A percentile compares a stretch with the other conserved stretches of the same genome.
Conservation (phyloP, 1,140 invertebrate genomes). For the Drosophila repleta region DNA sequence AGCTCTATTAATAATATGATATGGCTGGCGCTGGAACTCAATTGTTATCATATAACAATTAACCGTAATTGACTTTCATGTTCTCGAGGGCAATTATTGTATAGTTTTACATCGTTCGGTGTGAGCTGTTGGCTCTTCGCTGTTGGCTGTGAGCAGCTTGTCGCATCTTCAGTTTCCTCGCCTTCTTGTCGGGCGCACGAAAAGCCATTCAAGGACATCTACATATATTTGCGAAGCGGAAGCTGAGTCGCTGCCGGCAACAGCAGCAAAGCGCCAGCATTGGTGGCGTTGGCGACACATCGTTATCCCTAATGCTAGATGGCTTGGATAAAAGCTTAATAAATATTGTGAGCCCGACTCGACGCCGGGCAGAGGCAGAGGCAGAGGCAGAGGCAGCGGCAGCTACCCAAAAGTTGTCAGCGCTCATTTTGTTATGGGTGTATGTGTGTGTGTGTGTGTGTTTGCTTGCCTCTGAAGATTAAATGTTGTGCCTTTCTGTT, state of each 20-base stretch:
- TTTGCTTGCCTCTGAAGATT: not conserved
- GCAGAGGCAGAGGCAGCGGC: not conserved
- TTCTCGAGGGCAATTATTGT: no score
- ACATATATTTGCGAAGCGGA: not conserved
- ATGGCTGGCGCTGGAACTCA: no score
- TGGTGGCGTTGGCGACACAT: constrained; percentile 48
- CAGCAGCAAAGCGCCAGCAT: constrained; percentile 2
- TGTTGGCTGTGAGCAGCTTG: no score
- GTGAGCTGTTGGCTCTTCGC: no score
- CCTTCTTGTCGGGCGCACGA: not conserved
- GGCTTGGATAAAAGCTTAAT: constrained; percentile 78
- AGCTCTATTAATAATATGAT: no score
- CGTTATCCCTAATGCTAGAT: constrained; percentile 77
- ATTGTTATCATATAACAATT: no score
- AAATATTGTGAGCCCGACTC: constrained; percentile 62
- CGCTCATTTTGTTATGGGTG: constrained; percentile 12
- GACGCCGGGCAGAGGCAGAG: not conserved
- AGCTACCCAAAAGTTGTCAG: constrained; percentile 33
- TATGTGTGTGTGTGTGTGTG: constrained; percentile 2
- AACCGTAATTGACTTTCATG: no score
- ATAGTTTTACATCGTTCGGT: no score
- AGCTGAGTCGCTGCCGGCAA: constrained; percentile 4
- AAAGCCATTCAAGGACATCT: constrained; percentile 4
- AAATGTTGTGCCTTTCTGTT: constrained; percentile 12
- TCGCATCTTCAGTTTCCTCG: no score